Conservation (phyloP, 1,140 invertebrate genomes). For the Drosophila littoralis region DNA sequence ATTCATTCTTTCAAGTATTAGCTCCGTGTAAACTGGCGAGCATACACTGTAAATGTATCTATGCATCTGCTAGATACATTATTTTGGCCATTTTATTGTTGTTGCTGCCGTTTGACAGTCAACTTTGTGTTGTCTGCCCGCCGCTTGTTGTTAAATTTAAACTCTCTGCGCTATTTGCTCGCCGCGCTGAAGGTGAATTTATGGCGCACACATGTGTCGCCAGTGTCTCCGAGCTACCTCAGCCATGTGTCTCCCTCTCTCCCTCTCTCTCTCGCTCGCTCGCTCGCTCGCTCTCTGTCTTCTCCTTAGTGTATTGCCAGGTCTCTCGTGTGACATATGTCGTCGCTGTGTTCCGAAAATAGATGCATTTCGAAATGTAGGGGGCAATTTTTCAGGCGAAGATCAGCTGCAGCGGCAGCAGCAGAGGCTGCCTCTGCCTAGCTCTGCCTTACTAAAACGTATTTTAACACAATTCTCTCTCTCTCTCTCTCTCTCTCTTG, state of each 20-base stretch:
- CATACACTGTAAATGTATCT: not conserved
- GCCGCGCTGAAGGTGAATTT: conserved; percentile 77
- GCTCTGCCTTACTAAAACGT: not conserved
- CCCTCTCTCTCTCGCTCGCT: conserved; percentile 20
- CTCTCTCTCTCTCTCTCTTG: conserved; percentile 17
- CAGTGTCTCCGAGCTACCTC: conserved; percentile 41
- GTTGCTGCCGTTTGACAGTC: conserved; percentile 44
- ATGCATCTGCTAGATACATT: conserved; percentile 19
- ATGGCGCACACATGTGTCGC: conserved; percentile 78
- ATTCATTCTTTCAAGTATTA: no score
- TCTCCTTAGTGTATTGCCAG: no score
- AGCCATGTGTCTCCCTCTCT: conserved; percentile 13
- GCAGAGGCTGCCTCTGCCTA: not conserved
- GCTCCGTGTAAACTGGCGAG: no score
- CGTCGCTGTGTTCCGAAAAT: conserved; percentile 60
- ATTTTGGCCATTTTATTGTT: conserved; percentile 41
- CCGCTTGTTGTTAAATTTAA: conserved; percentile 72
- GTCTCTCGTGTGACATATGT: conserved; percentile 68
- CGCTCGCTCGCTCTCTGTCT: conserved; percentile 10
- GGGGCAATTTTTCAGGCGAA: conserved; percentile 63
- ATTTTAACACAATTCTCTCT: conserved; percentile 8
- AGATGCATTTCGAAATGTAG: conserved; percentile 73
- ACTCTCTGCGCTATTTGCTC: conserved; percentile 74
- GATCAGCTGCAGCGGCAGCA: conserved; percentile 6
- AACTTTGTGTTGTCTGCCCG: conserved; percentile 49